Percentiles rank a stretch among this genome's conserved stretches.
phyloP scores from a whole-genome alignment of 1,140 invertebrate genomes.

The Calephelis nemesis region DNA sequence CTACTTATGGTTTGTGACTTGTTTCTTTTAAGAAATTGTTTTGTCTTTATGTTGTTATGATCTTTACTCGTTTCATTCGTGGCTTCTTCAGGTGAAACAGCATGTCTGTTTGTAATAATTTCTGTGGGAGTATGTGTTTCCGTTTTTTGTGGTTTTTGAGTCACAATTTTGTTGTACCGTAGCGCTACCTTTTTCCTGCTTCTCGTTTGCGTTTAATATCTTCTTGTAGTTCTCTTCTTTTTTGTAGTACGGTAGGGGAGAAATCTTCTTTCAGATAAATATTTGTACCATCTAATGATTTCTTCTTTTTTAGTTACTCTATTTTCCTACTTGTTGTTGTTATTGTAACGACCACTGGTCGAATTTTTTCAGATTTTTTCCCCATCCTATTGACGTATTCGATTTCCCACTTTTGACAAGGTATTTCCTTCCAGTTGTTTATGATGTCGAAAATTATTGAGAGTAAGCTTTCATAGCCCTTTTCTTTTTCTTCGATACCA shows the following conservation, averaged over 20 bases:
- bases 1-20: slow-evolving; percentile 22
- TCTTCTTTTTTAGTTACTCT: slow-evolving; percentile 20
- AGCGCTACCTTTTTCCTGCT: slow-evolving; percentile 14
- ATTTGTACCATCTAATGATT: slow-evolving; percentile 7
- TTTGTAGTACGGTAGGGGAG: slow-evolving; percentile 28
- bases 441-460: background rate
- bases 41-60: background rate
- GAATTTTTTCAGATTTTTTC: slow-evolving; percentile 12
- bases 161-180: slow-evolving; percentile 24
- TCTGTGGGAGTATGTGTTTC: background rate
- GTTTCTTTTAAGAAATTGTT: slow-evolving; percentile 20
- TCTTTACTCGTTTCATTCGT: slow-evolving; percentile 1
- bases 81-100: slow-evolving; percentile 10
- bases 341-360: slow-evolving; percentile 17
- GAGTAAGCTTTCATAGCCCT: no score
- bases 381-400: slow-evolving; percentile 19
- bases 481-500: no score
- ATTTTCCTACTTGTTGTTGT: slow-evolving; percentile 24
- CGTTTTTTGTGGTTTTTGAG: slow-evolving; percentile 3
- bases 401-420: slow-evolving; percentile 6
- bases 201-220: slow-evolving; percentile 21
- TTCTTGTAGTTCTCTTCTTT: slow-evolving; percentile 31
- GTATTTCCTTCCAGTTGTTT: background rate
- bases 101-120: background rate
- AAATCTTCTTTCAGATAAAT: slow-evolving; percentile 27